These are phyloP conservation scores for Synchiropus splendidus DNA, from an alignment of 2,113 vertebrate genomes.

Conservation along the genomic window DNA sequence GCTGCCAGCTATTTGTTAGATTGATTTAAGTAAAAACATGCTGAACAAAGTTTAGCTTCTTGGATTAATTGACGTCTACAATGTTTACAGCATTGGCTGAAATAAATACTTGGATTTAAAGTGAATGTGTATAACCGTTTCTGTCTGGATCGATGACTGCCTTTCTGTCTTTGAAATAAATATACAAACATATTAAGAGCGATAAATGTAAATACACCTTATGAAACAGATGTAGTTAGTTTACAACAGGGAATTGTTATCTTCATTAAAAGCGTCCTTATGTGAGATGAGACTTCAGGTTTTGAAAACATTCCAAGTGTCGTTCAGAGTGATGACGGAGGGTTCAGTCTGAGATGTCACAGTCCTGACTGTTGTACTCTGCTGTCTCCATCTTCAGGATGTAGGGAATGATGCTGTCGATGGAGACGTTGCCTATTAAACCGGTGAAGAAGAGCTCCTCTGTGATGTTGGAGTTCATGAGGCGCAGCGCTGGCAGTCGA, in stretches of 20 bases:
- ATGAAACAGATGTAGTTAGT: no score
- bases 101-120: no score
- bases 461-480: constrained; percentile 95
- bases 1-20: constrained; percentile 6
- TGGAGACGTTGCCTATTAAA: constrained; percentile 94
- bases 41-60: no score
- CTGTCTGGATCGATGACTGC: no score
- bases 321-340: constrained; percentile 11
- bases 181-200: no score
- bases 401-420: constrained; percentile 99
- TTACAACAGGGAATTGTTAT: no score
- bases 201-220: no score
- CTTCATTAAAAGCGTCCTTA: no score
- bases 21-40: constrained; percentile 1
- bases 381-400: constrained; percentile 99
- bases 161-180: no score
- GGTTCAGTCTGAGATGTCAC: constrained; percentile 69
- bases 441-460: constrained; percentile 99
- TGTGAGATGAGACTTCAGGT: neutral
- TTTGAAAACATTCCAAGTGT: constrained; percentile 27
- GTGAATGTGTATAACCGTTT: no score
- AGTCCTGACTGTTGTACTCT: constrained; percentile 94
- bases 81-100: no score
- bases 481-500: constrained; percentile 86
- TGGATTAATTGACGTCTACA: no score